Conservation (phyloP, 2,888 invertebrate species). For the Callimorpha dominula region DNA sequence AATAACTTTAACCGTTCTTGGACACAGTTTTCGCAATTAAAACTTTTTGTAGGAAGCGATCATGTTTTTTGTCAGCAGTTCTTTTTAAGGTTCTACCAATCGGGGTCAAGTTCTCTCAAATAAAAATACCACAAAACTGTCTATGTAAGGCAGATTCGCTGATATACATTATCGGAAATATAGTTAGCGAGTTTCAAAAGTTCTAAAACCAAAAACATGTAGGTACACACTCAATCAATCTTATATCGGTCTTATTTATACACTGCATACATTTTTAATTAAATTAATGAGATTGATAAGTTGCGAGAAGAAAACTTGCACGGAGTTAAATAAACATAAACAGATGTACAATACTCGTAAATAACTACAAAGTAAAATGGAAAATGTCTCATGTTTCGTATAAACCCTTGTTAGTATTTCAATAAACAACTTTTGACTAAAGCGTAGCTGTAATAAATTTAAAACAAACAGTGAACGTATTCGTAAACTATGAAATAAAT, state of each 20-base stretch:
- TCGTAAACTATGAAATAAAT: not conserved
- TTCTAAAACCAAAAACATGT: too few relatives aligned
- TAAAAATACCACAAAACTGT: conserved; percentile 4
- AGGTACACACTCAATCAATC: too few relatives aligned
- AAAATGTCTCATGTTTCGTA: not conserved
- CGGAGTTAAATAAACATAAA: not conserved
- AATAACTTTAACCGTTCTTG: conserved; percentile 31
- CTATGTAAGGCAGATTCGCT: not conserved
- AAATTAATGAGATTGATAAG: not conserved
- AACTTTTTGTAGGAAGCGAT: conserved; percentile 35
- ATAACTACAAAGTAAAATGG: not conserved
- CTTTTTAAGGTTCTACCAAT: conserved; percentile 12
- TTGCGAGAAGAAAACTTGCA: not conserved
- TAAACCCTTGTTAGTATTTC: not conserved
- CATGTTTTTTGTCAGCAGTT: conserved; percentile 31
- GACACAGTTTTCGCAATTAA: conserved; percentile 46
- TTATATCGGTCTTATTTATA: too few relatives aligned
- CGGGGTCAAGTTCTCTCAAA: not conserved
- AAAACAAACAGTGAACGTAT: not conserved
- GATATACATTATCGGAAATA: not conserved
- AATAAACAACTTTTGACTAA: not conserved
- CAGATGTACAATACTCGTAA: not conserved
- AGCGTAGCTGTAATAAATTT: not conserved
- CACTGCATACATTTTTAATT: too few relatives aligned
- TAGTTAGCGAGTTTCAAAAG: too few relatives aligned